Evolutionary conservation across 2,113 vertebrate species (phyloP).

Genomic region (Hydrochoerus hydrochaeris): DNA sequence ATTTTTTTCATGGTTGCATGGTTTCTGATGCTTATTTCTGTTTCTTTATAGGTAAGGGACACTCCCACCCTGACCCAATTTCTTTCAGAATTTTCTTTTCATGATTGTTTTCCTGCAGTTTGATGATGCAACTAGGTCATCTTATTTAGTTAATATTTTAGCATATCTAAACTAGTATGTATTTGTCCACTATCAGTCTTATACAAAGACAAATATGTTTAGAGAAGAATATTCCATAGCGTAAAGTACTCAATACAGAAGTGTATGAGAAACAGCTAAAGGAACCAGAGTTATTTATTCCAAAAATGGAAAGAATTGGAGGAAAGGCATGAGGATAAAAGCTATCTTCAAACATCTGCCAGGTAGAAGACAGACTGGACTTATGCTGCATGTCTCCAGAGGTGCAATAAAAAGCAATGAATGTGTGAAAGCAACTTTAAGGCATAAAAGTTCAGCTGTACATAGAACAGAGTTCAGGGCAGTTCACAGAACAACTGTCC

Average conservation of each 20-base stretch:
- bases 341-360: conserved; percentile 25
- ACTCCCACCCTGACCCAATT: background rate
- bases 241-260: background rate
- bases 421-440: background rate
- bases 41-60: background rate
- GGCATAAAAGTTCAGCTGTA: conserved; percentile 46
- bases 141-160: background rate
- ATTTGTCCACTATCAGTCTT: background rate
- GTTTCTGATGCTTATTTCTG: background rate
- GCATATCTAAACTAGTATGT: background rate
- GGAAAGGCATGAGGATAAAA: background rate
- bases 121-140: background rate
- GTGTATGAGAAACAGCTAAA: background rate
- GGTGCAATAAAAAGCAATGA: background rate
- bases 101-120: background rate
- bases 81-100: background rate
- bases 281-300: background rate
- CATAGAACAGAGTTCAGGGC: background rate
- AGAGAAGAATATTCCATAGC: background rate
- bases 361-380: conserved; percentile 36
- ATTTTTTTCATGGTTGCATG: background rate
- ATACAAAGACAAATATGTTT: background rate
- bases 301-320: background rate
- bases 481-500: background rate
- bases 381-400: background rate